Base-by-base conservation (phyloP, 2,888 invertebrate species). In the Electrophaes corylata region DNA sequence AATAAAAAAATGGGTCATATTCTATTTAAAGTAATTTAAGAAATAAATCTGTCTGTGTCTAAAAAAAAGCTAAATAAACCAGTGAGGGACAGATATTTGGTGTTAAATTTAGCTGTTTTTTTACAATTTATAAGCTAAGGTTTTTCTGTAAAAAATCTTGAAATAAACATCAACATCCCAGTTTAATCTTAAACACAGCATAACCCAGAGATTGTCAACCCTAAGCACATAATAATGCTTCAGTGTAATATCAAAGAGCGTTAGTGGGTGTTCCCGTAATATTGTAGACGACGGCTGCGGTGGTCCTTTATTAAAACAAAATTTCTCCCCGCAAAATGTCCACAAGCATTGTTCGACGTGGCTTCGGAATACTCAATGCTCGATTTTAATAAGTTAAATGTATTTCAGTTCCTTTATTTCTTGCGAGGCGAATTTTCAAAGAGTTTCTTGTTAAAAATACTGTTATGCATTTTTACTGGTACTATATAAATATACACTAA, bases 241-340 rank as follows among this genome's bases (percentile, higher is more conserved):
- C 82, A 83, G 73, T 73, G 84, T 88, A 86, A 88, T 88, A 90
- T 83, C 80, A 86, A 86, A 83, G 85, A 75, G 77, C 89, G 86
- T 89, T 90, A 88, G 88, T 83, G 87, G 85, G 83, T 86, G 88
- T 87, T 88, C 85, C 79, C 76, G 80, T 84, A 88, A 88, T 89
- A 87, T 85, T 70, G 69, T 79, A 80, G 80, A 86, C 85, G 84
- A 84, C 88, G 86, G 87, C 88, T 87, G 90, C 75, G 76, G 78
- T 75, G 79, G 74, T 81, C 88, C 84, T 90, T 90, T 90, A 90
- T 91, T 90, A 90, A 90, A 91, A 89, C 89, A 87, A 87, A 89
- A 89, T 89, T 86, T 88, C 83, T 78, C 75, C 76, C 89, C 90
- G 65, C 89, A 86, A 84, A 88, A 82, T 78, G 83, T 83, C 86